Conservation (phyloP, 92 coral and sea anemone species). For the Porites divaricata region DNA sequence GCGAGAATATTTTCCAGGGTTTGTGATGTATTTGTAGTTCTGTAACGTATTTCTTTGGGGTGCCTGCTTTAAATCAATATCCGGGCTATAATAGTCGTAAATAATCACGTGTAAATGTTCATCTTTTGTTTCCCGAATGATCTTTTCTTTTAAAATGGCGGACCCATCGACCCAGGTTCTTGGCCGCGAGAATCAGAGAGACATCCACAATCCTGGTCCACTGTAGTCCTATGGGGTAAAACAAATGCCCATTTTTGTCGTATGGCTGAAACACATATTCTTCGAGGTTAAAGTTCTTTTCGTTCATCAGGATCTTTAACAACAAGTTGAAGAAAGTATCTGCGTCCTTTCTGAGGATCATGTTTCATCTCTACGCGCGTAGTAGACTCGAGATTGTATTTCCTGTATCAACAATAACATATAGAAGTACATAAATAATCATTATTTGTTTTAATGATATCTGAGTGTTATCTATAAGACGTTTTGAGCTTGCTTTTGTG, state of each 20-base stretch:
- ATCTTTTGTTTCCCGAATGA: no score
- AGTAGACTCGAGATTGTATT: conserved; percentile 62
- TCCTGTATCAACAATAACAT: conserved; percentile 43
- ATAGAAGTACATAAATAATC: not conserved
- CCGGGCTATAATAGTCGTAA: conserved; percentile 10
- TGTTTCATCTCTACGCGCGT: conserved; percentile 83
- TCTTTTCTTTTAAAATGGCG: no score
- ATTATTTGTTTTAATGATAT: not conserved
- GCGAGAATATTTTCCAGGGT: conserved; percentile 69
- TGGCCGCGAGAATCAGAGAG: conserved; percentile 14
- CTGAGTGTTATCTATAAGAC: not conserved
- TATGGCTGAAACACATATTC: conserved; percentile 67
- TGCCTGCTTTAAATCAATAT: conserved; percentile 51
- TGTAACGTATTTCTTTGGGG: conserved; percentile 47
- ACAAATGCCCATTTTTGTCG: not conserved
- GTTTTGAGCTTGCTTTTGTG: no score
- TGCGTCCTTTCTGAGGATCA: conserved; percentile 56
- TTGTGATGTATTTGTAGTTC: conserved; percentile 52
- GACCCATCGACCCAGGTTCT: no score
- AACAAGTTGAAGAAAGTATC: conserved; percentile 77
- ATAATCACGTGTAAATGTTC: not conserved
- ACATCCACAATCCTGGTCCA: conserved; percentile 69
- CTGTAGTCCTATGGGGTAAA: conserved; percentile 55
- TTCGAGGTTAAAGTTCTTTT: conserved; percentile 50
- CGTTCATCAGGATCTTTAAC: conserved; percentile 53